A percentile compares a stretch with the other conserved stretches of the same genome.
phyloP scores from a whole-genome alignment of 2,888 invertebrate genomes.

The Drosophila dives region DNA sequence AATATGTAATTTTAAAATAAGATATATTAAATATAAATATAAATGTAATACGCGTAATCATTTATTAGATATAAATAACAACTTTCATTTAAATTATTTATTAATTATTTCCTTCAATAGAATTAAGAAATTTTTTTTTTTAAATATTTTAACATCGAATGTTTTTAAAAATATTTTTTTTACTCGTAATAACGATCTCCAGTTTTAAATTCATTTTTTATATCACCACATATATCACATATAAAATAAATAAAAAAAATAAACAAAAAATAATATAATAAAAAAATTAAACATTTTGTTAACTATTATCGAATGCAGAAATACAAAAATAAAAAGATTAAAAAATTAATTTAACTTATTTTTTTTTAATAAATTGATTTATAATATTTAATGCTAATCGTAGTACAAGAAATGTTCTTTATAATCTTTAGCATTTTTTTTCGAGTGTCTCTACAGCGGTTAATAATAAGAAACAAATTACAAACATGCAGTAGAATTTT shows the following conservation, averaged over 20 bases:
- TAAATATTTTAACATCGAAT: neutral
- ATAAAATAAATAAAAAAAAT: neutral
- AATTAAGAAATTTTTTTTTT: neutral
- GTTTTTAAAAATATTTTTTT: accelerated
- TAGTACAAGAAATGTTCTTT: neutral
- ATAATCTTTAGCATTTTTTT: neutral
- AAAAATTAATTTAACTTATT: no score
- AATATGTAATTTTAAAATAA: no score
- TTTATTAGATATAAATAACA: neutral
- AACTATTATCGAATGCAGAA: no score
- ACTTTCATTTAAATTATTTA: neutral
- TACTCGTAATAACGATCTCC: neutral
- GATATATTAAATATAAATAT: no score
- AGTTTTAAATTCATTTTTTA: neutral
- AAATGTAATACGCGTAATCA: neutral
- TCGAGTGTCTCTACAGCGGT: constrained; percentile 10
- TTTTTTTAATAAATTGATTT: no score
- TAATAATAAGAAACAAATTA: constrained; percentile 55
- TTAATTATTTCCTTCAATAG: no score
- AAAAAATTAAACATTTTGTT: no score
- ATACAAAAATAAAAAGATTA: no score
- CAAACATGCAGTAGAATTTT: constrained; percentile 30
- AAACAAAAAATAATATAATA: no score
- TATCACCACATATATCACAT: no score
- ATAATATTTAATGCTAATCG: neutral